phyloP scores from a whole-genome alignment of 2,113 vertebrate species.

The Andinoacara biseriatus region DNA sequence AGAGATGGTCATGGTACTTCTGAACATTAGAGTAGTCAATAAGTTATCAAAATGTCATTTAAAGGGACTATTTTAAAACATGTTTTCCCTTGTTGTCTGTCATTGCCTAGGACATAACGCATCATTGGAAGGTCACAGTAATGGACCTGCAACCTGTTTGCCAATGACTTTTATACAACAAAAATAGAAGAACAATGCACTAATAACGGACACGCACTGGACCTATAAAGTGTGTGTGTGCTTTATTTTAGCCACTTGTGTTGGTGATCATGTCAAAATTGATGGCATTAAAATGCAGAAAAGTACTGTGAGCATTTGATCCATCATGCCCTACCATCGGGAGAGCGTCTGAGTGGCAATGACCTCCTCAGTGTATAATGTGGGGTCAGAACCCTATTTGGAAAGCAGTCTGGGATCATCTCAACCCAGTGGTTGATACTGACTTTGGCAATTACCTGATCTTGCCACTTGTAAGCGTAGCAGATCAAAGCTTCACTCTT shows the following conservation, averaged over 20 bases:
- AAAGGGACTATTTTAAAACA: neutral
- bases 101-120: neutral
- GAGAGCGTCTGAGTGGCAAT: too few relatives aligned
- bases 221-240: neutral
- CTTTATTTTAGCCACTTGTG: neutral
- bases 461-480: too few relatives aligned
- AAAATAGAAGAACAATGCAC: neutral
- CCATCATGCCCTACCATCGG: too few relatives aligned
- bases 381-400: too few relatives aligned
- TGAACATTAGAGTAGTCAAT: neutral
- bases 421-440: too few relatives aligned
- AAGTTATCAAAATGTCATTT: neutral
- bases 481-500: too few relatives aligned
- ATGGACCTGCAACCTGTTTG: neutral
- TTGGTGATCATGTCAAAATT: neutral
- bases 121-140: neutral
- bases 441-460: too few relatives aligned
- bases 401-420: too few relatives aligned
- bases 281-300: neutral
- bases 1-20: neutral
- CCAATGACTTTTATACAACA: neutral
- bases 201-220: neutral
- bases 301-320: rapidly evolving
- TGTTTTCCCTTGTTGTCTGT: neutral
- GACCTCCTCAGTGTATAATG: too few relatives aligned